Conservation (phyloP, 2,797 vertebrate species). For the Sylvilagus floridanus region DNA sequence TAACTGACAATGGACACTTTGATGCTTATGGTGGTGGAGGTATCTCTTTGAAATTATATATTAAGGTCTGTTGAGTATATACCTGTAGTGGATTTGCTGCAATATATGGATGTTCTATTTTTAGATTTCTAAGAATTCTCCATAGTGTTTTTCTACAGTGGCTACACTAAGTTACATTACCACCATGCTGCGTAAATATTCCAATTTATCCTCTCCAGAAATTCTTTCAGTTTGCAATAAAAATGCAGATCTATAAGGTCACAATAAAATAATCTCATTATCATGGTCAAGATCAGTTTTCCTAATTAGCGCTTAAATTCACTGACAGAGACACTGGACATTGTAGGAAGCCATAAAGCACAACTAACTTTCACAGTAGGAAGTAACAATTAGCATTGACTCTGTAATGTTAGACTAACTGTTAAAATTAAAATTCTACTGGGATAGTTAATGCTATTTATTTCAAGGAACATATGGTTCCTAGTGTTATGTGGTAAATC, state of each 20-base stretch:
- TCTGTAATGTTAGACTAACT: neutral
- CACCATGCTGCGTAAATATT: too few species aligned
- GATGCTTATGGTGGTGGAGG: too few species aligned
- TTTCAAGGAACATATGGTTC: neutral
- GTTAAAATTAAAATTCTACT: neutral
- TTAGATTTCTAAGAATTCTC: too few species aligned
- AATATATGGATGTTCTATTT: too few species aligned
- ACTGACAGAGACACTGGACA: neutral
- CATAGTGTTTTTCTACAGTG: too few species aligned
- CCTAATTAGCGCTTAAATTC: neutral
- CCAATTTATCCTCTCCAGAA: too few species aligned
- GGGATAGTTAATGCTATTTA: neutral
- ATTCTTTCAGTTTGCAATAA: neutral
- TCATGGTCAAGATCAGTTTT: neutral
- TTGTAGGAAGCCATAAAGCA: neutral
- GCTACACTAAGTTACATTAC: too few species aligned
- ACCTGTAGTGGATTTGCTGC: too few species aligned
- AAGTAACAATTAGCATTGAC: neutral
- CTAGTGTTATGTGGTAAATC: neutral
- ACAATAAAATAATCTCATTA: neutral
- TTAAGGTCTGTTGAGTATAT: too few species aligned
- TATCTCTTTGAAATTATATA: too few species aligned
- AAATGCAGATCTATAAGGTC: neutral
- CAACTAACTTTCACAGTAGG: neutral
- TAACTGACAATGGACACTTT: too few species aligned